Percentiles rank a stretch among this genome's conserved stretches.
These are phyloP conservation scores for Microcebus jonahi DNA, from an alignment of 2,113 vertebrate genomes.

Conservation along the genomic window DNA sequence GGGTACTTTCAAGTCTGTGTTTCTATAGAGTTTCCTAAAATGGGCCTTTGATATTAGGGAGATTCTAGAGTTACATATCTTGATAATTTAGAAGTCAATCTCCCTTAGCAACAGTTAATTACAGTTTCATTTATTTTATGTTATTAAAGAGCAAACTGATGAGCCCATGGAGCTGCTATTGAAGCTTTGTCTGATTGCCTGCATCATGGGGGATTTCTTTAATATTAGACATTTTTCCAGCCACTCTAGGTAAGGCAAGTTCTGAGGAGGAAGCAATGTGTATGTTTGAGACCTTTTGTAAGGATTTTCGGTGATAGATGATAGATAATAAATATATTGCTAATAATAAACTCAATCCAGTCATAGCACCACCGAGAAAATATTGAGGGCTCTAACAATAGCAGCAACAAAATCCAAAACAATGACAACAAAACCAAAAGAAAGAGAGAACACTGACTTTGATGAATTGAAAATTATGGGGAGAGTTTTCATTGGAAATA, in stretches of 20 bases:
- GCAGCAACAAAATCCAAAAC: not conserved
- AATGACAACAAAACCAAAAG: not conserved
- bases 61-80: not conserved
- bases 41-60: not conserved
- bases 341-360: slow-evolving; percentile 19
- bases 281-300: slow-evolving; percentile 49
- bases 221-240: not conserved
- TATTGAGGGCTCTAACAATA: slow-evolving; percentile 60
- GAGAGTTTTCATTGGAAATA: slow-evolving; percentile 62
- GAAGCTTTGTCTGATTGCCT: not conserved
- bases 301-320: not conserved
- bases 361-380: slow-evolving; percentile 19
- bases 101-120: not conserved
- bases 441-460: slow-evolving; percentile 8
- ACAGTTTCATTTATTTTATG: not conserved
- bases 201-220: not conserved
- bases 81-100: not conserved
- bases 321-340: not conserved
- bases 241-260: not conserved
- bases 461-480: slow-evolving; percentile 67
- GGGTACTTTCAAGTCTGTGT: not conserved
- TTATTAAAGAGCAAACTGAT: not conserved
- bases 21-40: not conserved
- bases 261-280: not conserved
- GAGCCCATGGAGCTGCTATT: not conserved